These are phyloP conservation scores for Corynorhinus townsendii DNA, from an alignment of 2,113 vertebrate genomes.

Conservation along the genomic window DNA sequence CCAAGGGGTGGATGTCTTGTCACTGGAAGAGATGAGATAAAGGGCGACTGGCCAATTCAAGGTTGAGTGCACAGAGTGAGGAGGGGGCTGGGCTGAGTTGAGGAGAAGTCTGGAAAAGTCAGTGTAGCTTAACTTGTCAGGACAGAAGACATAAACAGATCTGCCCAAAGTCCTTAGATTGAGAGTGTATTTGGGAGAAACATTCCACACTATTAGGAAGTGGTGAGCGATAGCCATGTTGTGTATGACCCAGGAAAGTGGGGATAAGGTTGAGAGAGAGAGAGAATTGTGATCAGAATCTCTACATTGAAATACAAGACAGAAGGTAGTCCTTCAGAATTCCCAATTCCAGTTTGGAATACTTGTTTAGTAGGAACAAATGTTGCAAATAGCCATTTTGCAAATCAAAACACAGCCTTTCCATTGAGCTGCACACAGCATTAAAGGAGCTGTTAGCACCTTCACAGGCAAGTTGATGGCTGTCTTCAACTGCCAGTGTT, in stretches of 20 bases:
- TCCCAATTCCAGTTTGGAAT: not conserved
- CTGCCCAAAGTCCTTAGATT: not conserved
- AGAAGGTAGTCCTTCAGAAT: not conserved
- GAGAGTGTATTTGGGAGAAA: not conserved
- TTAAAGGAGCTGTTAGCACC: not conserved
- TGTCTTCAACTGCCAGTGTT: not conserved
- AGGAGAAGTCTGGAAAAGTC: not conserved
- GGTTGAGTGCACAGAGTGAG: not conserved
- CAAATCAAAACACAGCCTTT: conserved; percentile 49
- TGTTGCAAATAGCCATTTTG: conserved; percentile 49
- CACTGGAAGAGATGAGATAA: not conserved
- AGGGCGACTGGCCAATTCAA: not conserved
- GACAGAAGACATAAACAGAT: not conserved
- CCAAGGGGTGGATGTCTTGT: not conserved
- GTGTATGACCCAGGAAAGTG: not conserved
- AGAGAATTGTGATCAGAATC: not conserved
- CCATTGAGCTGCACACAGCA: not conserved
- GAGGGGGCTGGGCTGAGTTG: not conserved
- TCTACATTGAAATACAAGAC: not conserved
- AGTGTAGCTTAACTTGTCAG: not conserved
- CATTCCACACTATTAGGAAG: not conserved
- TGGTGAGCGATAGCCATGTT: not conserved
- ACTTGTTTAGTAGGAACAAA: conserved; percentile 45
- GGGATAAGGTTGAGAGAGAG: not conserved
- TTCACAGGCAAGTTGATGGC: not conserved